A percentile compares a stretch with the other conserved stretches of the same genome.
phyloP scores from a whole-genome alignment of 1,140 invertebrate genomes.

The Leptinotarsa texana region DNA sequence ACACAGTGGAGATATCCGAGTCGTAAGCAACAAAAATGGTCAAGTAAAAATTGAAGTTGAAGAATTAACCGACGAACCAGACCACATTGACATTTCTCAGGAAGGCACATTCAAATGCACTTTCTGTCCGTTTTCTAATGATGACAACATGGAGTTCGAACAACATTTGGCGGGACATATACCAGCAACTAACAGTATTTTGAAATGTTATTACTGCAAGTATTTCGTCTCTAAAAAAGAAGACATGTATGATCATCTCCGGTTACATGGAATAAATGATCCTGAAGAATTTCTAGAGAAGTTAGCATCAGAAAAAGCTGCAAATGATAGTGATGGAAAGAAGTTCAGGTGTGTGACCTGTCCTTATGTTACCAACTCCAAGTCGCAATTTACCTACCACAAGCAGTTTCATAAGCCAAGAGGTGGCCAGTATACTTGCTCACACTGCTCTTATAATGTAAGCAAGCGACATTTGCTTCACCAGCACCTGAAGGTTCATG shows the following conservation, averaged over 20 bases:
- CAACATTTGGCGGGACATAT: slow-evolving; percentile 75
- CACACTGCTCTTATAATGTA: slow-evolving; percentile 80
- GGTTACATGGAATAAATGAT: slow-evolving; percentile 48
- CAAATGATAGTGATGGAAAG: slow-evolving; percentile 53
- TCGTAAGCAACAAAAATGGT: slow-evolving; percentile 59
- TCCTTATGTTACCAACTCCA: slow-evolving; percentile 81
- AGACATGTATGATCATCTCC: slow-evolving; percentile 53
- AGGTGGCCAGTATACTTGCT: slow-evolving; percentile 76
- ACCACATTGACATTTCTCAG: slow-evolving; percentile 49
- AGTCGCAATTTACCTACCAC: slow-evolving; percentile 83
- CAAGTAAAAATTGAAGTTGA: slow-evolving; percentile 56
- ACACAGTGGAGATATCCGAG: slow-evolving; percentile 71
- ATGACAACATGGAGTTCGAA: slow-evolving; percentile 66
- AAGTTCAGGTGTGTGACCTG: slow-evolving; percentile 73
- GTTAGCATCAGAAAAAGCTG: slow-evolving; percentile 23
- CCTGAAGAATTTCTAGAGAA: slow-evolving; percentile 44
- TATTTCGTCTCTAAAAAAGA: slow-evolving; percentile 67
- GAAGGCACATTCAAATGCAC: slow-evolving; percentile 61
- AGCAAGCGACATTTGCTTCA: slow-evolving; percentile 76
- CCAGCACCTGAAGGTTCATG: slow-evolving; percentile 79
- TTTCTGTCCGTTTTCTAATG: slow-evolving; percentile 75
- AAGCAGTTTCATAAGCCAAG: slow-evolving; percentile 81
- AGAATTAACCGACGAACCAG: slow-evolving; percentile 49
- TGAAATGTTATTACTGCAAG: slow-evolving; percentile 81
- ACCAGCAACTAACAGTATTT: slow-evolving; percentile 68